Base-by-base conservation (phyloP, 2,113 vertebrate species). In the Microcebus griseorufus region DNA sequence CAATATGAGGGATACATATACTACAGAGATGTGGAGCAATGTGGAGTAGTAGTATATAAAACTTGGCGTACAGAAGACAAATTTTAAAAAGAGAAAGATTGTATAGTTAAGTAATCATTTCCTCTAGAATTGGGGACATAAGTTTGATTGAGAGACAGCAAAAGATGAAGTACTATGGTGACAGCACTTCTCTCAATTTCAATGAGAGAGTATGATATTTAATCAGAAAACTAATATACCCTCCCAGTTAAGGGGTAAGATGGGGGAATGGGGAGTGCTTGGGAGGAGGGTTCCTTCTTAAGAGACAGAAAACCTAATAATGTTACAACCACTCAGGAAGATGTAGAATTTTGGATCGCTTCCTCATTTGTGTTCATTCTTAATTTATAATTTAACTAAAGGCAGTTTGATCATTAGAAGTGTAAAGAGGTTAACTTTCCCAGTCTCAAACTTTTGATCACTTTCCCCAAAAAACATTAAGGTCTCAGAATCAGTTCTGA, bases 311-410 rank as follows among this genome's bases (percentile, higher is more conserved):
- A 87, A 83, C 29, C 27, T 48, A 80, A 84, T 89, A 62, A 81
- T 42, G 32, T 37, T 62, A 32, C 37, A 85, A 65, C 23, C 11
- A 82, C 39, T 80, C 18, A 67, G 72, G 25, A 85, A 80, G 58
- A 73, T 20, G 9, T 91, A 84, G 95, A 83, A 80, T 34, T 80
- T 37, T 39, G 32, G n/a, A 58, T 13, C 16, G 23, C 17, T 23
- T 93, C 42, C 58, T 94, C 73, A 72, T 55, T 42, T 14, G 27
- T n/a, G 16, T 8, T 34, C 22, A 67, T 92, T 96, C 73, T 95
- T 86, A 88, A 95, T 62, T 93, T 76, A 76, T 34, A 88, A 80
- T 75, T 91, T 81, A 86, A 42, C 18, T 27, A 53, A 81, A 87
- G 55, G 62, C 55, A 85, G 13, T 34, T 76, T 86, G 42, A 85